phyloP scores from a whole-genome alignment of 2,888 invertebrate species.

The Cancer borealis region DNA sequence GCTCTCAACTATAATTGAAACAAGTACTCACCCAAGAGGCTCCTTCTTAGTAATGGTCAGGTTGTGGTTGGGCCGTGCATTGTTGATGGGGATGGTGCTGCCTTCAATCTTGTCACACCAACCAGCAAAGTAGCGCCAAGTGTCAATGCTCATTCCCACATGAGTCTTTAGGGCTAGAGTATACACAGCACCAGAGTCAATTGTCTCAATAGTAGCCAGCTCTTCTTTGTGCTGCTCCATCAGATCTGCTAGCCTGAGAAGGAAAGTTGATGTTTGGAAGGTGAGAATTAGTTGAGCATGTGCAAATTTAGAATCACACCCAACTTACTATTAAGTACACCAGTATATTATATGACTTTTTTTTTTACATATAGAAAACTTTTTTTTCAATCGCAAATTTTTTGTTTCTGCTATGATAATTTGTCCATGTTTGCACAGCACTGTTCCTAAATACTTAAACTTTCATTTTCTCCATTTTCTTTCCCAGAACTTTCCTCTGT shows the following conservation, averaged over 20 bases:
- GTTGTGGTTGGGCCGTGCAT: conserved; percentile 94
- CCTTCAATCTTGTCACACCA: conserved; percentile 98
- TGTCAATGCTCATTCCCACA: conserved; percentile 98
- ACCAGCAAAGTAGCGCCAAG: conserved; percentile 97
- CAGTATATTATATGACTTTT: no score
- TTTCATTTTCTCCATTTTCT: no score
- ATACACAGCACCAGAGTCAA: conserved; percentile 98
- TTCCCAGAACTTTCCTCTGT: no score
- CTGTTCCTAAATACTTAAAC: no score
- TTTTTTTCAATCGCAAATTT: no score
- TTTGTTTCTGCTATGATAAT: no score
- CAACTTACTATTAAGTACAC: no score
- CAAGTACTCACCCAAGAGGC: conserved; percentile 87
- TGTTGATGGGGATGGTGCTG: conserved; percentile 92
- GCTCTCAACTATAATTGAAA: neutral
- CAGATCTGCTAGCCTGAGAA: conserved; percentile 90
- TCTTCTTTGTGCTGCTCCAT: conserved; percentile 98
- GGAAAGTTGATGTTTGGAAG: neutral
- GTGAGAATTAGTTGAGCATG: no score
- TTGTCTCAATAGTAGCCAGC: conserved; percentile 93
- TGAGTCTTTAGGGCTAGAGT: conserved; percentile 97
- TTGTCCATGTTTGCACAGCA: no score
- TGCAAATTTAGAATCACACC: no score
- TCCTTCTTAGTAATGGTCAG: conserved; percentile 93
- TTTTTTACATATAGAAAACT: no score